Evolutionary conservation across 2,888 invertebrate genomes (phyloP), one percentile per base, ranked within the genome.

Genomic region (Cryptus armator): DNA sequence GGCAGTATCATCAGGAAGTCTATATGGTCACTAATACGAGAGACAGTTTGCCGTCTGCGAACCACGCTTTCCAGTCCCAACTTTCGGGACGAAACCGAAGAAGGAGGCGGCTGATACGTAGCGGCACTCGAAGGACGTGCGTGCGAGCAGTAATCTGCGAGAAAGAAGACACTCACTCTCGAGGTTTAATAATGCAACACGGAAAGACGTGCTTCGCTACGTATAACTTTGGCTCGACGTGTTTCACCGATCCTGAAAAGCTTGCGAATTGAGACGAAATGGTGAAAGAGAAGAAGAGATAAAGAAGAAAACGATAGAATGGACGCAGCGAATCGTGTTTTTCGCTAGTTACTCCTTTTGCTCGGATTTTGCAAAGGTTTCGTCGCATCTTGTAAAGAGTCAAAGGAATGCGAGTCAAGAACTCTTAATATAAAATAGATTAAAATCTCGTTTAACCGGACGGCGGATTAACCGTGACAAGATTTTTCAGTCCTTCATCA

Each of bases 171-270:
- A 81, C 70, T 78, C 78, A 78, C 75, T 67, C 48, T 37, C 51
- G 53, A 43, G 78, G 67, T 83, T 87, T 84, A 84, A 86, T 86
- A 87, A 86, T 83, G 74, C 74, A 86, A 71, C 64, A 46, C 32
- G 74, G 12, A 74, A 56, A 70, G 74, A 81, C 62, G 64, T 32
- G 53, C 53, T 12, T 19, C 29, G 70, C 71, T 32, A 84, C 37
- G 83, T 48, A n/a, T 12, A 71, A 66, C 71, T 51, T 56, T 67
- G 64, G 19, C 71, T 67, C 44, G 46, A 53, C 59, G 76, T 9
- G 37, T 7, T 56, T 82, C n/a, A 59, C 32, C 64, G 29, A 71
- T 46, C 19, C 51, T 51, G 46, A 64, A 78, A 64, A 44, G 44
- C 53, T 43, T 51, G 62, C 64, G 74, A 64, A 44, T 59, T 48